A percentile compares a stretch with the other conserved stretches of the same genome.
These are phyloP conservation scores for Sarcophaga variegata DNA, from an alignment of 2,888 invertebrate species.

Conservation along the genomic window DNA sequence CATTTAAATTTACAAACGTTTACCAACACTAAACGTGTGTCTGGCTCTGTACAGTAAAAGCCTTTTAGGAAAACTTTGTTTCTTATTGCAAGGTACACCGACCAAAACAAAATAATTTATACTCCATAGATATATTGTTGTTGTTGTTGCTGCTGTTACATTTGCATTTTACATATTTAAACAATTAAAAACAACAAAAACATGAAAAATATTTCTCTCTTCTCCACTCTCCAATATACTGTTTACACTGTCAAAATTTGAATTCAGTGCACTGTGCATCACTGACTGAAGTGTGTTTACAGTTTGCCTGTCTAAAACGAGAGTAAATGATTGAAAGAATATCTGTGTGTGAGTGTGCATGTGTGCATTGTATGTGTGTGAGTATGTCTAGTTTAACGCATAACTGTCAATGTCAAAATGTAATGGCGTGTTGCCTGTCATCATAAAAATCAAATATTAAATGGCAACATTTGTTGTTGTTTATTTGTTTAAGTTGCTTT, in stretches of 20 bases:
- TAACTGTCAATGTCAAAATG: constrained; percentile 68
- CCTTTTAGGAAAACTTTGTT: too few species aligned
- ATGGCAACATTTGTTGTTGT: constrained; percentile 49
- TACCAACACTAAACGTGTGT: too few species aligned
- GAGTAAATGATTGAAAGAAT: too few species aligned
- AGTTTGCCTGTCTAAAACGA: too few species aligned
- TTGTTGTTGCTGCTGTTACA: neutral
- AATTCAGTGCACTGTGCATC: too few species aligned
- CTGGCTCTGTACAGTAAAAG: too few species aligned
- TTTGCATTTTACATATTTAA: constrained; percentile 40
- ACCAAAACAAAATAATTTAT: too few species aligned
- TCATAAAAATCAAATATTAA: constrained; percentile 64
- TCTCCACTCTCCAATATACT: neutral
- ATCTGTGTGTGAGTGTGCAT: neutral
- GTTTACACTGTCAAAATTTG: neutral
- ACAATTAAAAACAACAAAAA: constrained; percentile 29
- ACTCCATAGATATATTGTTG: too few species aligned
- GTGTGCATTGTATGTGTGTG: neutral
- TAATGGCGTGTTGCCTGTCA: constrained; percentile 60
- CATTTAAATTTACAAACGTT: too few species aligned
- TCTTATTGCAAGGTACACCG: too few species aligned
- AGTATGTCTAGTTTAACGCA: constrained; percentile 49
- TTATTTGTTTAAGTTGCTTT: constrained; percentile 27
- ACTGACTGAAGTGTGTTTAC: too few species aligned
- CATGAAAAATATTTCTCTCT: neutral